Percentiles rank a stretch among this genome's conserved stretches.
Conservation (phyloP, 2,888 invertebrate genomes). For the Leptopilina myrica region DNA sequence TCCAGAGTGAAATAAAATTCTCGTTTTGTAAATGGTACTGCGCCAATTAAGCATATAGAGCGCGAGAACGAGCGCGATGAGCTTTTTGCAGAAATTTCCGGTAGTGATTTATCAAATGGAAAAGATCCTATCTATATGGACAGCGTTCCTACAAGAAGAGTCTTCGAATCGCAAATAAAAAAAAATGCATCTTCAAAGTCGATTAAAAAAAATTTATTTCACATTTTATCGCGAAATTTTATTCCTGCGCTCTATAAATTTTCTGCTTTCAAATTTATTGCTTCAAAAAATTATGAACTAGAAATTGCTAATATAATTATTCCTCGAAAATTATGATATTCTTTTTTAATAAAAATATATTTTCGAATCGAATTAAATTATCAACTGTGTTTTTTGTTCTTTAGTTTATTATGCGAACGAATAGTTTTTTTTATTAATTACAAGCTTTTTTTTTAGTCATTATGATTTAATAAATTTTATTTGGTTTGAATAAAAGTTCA, state of each 20-base stretch:
- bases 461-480: too few relatives aligned
- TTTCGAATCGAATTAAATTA: too few relatives aligned
- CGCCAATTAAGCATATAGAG: slow-evolving; percentile 73
- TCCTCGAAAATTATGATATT: too few relatives aligned
- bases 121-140: slow-evolving; percentile 70
- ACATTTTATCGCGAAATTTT: background rate
- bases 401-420: too few relatives aligned
- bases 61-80: slow-evolving; percentile 63
- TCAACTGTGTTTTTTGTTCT: too few relatives aligned
- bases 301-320: too few relatives aligned
- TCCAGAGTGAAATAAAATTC: background rate
- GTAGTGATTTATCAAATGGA: slow-evolving; percentile 75
- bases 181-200: slow-evolving; percentile 37
- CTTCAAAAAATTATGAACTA: too few relatives aligned
- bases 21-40: slow-evolving; percentile 46
- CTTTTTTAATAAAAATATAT: too few relatives aligned
- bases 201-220: background rate
- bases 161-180: slow-evolving; percentile 48
- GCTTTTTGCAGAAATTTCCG: slow-evolving; percentile 74
- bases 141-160: slow-evolving; percentile 65
- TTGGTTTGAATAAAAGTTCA: too few relatives aligned
- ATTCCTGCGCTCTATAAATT: background rate
- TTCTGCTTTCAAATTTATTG: too few relatives aligned
- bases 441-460: too few relatives aligned
- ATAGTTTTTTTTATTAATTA: too few relatives aligned